Conservation (phyloP, 2,113 vertebrate genomes). For the Quiscalus mexicanus region DNA sequence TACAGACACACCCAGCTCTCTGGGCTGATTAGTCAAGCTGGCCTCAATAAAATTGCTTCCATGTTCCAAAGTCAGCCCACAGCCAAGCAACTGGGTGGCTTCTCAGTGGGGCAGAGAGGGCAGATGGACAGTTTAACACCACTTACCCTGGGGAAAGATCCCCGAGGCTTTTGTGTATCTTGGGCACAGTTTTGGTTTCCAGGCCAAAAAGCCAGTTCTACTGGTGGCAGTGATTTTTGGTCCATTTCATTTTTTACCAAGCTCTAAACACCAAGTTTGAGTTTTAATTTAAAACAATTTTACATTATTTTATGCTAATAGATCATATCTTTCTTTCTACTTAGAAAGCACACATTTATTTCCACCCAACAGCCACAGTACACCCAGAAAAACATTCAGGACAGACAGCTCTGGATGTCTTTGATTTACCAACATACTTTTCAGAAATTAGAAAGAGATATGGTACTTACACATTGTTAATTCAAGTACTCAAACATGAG, state of each 20-base stretch:
- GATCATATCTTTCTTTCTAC: constrained; percentile 28
- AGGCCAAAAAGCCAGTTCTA: neutral
- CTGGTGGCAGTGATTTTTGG: neutral
- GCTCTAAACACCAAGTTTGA: neutral
- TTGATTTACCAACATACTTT: neutral
- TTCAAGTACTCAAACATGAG: neutral
- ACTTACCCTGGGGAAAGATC: neutral
- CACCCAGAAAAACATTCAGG: constrained; percentile 58
- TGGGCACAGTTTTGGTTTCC: neutral
- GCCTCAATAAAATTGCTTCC: neutral
- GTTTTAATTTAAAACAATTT: neutral
- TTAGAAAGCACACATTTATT: constrained; percentile 80
- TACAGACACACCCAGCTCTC: neutral
- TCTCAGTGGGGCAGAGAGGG: neutral
- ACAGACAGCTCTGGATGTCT: neutral
- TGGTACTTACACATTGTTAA: neutral
- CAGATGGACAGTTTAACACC: neutral
- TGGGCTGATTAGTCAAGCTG: neutral
- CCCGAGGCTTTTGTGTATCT: neutral
- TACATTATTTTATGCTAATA: neutral
- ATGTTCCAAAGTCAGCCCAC: neutral
- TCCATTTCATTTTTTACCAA: neutral
- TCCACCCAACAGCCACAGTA: constrained; percentile 76
- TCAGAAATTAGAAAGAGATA: neutral
- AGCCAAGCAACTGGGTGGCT: neutral